Conservation (phyloP, 2,888 invertebrate species). For the Asteroscopus sphinx region DNA sequence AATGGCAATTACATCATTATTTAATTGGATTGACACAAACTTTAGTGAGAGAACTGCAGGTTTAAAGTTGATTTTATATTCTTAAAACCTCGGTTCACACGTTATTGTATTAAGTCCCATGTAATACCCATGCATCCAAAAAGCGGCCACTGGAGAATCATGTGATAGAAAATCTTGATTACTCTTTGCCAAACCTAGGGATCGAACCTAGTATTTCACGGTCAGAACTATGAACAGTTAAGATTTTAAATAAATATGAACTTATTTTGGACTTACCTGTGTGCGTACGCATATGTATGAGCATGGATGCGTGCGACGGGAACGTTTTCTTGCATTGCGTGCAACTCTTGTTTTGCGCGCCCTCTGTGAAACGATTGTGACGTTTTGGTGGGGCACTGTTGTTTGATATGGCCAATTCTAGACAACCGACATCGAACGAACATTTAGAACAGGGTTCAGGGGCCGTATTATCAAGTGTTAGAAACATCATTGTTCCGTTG, state of each 20-base stretch:
- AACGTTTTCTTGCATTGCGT: conserved; percentile 93
- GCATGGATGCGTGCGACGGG: conserved; percentile 94
- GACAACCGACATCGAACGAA: conserved; percentile 87
- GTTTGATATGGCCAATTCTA: conserved; percentile 94
- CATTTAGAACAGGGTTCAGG: conserved; percentile 77
- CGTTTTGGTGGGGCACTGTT: conserved; percentile 92
- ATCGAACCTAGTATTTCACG: not conserved
- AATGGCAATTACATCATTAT: no score
- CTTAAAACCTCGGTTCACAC: no score
- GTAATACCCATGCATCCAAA: no score
- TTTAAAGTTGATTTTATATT: no score
- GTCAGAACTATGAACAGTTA: not conserved
- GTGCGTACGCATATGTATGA: conserved; percentile 94
- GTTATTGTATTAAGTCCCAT: no score
- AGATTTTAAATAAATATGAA: not conserved
- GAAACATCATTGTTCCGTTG: no score
- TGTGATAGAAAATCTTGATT: no score
- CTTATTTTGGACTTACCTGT: conserved; percentile 83
- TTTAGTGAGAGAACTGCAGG: no score
- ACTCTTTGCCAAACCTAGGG: not conserved
- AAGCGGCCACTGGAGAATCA: no score
- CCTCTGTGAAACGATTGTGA: conserved; percentile 90
- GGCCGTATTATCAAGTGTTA: no score
- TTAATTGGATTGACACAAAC: no score
- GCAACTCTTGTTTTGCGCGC: conserved; percentile 91